Evolutionary conservation across 2,888 invertebrate genomes (phyloP).

Genomic region (Halictus ligatus): DNA sequence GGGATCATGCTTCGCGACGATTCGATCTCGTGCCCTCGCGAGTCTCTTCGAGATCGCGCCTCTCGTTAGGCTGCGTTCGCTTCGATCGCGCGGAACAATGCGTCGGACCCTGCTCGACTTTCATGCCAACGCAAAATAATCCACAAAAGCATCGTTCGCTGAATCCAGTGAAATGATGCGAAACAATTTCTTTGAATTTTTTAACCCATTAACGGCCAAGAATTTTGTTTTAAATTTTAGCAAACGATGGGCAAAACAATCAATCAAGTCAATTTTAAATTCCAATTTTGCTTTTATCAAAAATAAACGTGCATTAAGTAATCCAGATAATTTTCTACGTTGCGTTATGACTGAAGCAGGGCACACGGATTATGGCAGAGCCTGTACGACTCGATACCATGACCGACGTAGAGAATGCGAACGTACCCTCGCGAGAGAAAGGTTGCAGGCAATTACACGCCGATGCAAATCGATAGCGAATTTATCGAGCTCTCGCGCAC

Average conservation of each 20-base stretch:
- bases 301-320: background rate
- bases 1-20: slow-evolving; percentile 15
- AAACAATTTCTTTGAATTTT: background rate
- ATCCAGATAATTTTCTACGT: background rate
- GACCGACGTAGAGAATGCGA: background rate
- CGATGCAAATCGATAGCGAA: slow-evolving; percentile 23
- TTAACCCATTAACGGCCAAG: too few relatives aligned
- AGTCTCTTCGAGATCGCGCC: background rate
- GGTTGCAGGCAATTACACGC: background rate
- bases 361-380: background rate
- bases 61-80: background rate
- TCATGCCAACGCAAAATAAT: too few relatives aligned
- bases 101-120: background rate
- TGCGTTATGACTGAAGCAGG: background rate
- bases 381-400: background rate
- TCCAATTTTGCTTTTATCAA: background rate
- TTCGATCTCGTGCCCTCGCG: background rate
- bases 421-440: background rate
- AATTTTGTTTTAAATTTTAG: too few relatives aligned
- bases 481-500: background rate
- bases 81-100: background rate
- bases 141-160: too few relatives aligned
- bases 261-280: background rate
- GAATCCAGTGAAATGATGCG: too few relatives aligned
- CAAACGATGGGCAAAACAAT: too few relatives aligned